A percentile compares a stretch with the other conserved stretches of the same genome.
phyloP scores from a whole-genome alignment of 1,140 invertebrate species.

The Phenacoccus solenopsis region DNA sequence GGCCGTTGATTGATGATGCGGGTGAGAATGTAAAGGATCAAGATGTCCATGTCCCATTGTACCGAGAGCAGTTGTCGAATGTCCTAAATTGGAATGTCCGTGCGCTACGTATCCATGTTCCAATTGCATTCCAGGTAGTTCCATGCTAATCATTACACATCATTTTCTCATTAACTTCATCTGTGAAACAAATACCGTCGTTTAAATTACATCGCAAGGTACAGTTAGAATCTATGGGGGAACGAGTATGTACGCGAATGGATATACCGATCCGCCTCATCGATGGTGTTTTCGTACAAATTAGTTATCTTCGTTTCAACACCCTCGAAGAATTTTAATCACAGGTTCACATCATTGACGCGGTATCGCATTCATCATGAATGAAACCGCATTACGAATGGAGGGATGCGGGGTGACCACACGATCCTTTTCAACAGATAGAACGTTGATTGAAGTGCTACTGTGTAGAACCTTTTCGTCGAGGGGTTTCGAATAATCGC shows the following conservation, averaged over 20 bases:
- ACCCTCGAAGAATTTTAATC: too few relatives aligned
- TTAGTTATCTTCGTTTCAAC: background rate
- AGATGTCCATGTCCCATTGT: constrained; percentile 13
- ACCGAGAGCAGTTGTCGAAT: constrained; percentile 1
- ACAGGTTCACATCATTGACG: background rate
- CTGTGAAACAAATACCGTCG: background rate
- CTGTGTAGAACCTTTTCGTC: background rate
- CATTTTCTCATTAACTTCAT: constrained; percentile 10
- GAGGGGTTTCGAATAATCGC: background rate
- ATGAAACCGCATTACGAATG: background rate
- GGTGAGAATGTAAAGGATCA: constrained; percentile 10
- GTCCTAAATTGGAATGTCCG: constrained; percentile 13
- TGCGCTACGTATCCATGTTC: constrained; percentile 15
- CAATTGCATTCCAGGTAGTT: constrained; percentile 8
- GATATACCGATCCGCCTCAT: too few relatives aligned
- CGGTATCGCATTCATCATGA: background rate
- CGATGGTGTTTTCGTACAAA: too few relatives aligned
- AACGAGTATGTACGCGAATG: too few relatives aligned
- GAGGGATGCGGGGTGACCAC: background rate
- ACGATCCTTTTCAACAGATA: too few relatives aligned
- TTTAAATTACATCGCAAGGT: too few relatives aligned
- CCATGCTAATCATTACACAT: constrained; percentile 16
- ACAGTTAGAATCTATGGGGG: too few relatives aligned
- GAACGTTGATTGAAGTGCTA: background rate
- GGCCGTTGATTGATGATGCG: constrained; percentile 10